Evolutionary conservation across 2,113 vertebrate species (phyloP).

Genomic region (Fregetta grallaria): DNA sequence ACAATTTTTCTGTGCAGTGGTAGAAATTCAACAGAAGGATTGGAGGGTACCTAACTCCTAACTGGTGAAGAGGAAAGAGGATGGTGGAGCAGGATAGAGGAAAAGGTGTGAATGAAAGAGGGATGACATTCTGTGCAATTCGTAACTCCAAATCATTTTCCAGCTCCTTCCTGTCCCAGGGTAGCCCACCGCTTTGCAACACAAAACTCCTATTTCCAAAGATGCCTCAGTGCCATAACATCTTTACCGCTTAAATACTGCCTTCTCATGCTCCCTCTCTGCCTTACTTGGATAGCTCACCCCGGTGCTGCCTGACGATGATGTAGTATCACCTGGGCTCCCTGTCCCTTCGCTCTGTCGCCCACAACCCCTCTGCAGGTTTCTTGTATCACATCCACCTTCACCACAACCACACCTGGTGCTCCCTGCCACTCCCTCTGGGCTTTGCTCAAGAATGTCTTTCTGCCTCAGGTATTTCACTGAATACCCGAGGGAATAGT

Average conservation of each 20-base stretch:
- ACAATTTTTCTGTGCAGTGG: background rate
- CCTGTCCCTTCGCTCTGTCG: background rate
- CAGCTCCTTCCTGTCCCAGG: background rate
- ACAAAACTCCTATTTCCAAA: background rate
- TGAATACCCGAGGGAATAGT: background rate
- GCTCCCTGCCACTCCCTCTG: background rate
- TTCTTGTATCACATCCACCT: background rate
- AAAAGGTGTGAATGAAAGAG: background rate
- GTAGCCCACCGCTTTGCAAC: background rate
- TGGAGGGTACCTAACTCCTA: background rate
- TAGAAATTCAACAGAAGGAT: background rate
- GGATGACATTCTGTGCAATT: background rate
- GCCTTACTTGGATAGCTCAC: background rate
- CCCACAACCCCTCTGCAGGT: background rate
- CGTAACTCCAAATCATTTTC: background rate
- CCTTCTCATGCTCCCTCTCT: background rate
- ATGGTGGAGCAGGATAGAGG: background rate
- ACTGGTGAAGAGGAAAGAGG: background rate
- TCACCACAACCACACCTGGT: background rate
- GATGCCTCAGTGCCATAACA: background rate
- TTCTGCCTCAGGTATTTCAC: background rate
- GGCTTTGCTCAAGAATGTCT: background rate
- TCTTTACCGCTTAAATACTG: background rate
- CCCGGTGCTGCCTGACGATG: accelerated
- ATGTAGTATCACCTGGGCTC: background rate